Evolutionary conservation across 2,113 vertebrate genomes (phyloP), one percentile per base, ranked within the genome.

Genomic region (Saguinus imperator): DNA sequence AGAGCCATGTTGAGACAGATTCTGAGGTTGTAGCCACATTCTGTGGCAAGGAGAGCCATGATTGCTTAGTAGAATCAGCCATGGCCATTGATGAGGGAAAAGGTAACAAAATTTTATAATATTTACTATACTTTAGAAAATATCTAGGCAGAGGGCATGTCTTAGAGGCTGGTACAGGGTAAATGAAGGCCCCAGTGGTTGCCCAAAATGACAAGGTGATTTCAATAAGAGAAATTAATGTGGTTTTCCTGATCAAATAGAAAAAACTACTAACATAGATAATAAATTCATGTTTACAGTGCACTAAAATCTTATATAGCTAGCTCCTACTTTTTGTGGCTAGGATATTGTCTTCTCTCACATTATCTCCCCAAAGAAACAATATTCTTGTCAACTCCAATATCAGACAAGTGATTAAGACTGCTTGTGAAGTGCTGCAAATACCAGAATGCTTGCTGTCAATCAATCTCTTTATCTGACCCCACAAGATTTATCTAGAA

Each of bases 171-270:
- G 98, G 98, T 17, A 98, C 98, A 16, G 99, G 99, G 87, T 99
- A 98, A 79, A 99, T 72, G 70, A 99, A 99, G 8, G 98, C 98
- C 37, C 98, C 99, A 0, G 98, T 98, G 1, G 97, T 98, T 20
- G 97, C 97, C 98, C 99, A 99, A 97, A 99, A 99, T 17, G 99
- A 98, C 93, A 99, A 75, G 35, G 48, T 81, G 85, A 99, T 98
- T 97, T 99, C 99, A 37, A 97, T 92, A 1, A 98, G 11, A 37
- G 52, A 68, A 9, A 94, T 40, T 1, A 70, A 76, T 40, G 37
- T 87, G 25, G 1, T 80, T 96, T 96, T 40, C 37, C 17, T 72
- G 16, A 64, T 21, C 86, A 92, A 95, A 66, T 13, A 70, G 16
- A 93, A 91, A 29, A 12, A 52, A 70, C 40, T 12, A 82, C 16